Percentiles rank a stretch among this genome's conserved stretches.
These are phyloP conservation scores for Hapalemur alaotrensis DNA, from an alignment of 2,797 vertebrate species.

Conservation along the genomic window DNA sequence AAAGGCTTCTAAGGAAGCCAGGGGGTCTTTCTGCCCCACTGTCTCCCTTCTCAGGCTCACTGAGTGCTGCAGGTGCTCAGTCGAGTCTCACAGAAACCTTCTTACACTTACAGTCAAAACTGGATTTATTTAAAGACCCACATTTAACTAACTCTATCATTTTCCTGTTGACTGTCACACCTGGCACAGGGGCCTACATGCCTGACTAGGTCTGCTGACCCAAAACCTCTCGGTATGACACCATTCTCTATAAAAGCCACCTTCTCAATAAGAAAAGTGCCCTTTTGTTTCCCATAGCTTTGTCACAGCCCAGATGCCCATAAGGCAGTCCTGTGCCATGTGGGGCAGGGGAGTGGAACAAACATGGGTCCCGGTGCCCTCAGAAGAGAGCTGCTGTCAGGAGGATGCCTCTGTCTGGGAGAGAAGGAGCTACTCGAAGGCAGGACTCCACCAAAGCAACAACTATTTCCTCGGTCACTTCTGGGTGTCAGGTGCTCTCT, in stretches of 20 bases:
- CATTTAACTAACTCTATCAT: background rate
- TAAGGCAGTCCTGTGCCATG: background rate
- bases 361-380: background rate
- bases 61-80: background rate
- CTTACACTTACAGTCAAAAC: background rate
- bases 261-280: background rate
- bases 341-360: background rate
- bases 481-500: background rate
- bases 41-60: background rate
- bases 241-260: slow-evolving; percentile 41
- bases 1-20: background rate
- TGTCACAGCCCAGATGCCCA: background rate
- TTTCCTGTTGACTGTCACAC: slow-evolving; percentile 5
- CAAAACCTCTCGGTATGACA: background rate
- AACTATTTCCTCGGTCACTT: background rate
- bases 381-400: background rate
- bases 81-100: background rate
- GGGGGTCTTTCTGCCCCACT: background rate
- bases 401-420: background rate
- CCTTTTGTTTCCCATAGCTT: background rate
- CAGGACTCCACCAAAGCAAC: background rate
- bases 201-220: background rate
- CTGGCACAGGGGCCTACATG: background rate
- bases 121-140: background rate
- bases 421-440: background rate